These are phyloP conservation scores for Callitettix versicolor DNA, from an alignment of 1,140 invertebrate genomes.

Conservation along the genomic window DNA sequence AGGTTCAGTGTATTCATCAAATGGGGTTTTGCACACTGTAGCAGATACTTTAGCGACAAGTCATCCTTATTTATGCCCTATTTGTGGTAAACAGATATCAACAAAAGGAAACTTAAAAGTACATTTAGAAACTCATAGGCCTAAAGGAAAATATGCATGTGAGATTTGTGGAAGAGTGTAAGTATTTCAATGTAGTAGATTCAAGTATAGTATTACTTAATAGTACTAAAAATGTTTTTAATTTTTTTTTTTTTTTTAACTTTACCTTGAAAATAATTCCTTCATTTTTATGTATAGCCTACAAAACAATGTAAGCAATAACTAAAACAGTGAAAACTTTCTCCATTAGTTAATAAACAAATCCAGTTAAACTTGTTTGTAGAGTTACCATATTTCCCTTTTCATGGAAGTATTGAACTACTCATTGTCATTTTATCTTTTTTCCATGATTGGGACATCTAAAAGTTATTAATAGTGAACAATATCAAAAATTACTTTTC, in stretches of 20 bases:
- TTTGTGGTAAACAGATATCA: slow-evolving; percentile 49
- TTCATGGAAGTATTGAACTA: no score
- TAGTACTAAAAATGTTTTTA: not conserved
- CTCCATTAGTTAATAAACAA: no score
- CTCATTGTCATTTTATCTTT: no score
- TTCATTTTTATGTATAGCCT: not conserved
- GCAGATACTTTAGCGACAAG: not conserved
- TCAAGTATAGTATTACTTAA: not conserved
- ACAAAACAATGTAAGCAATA: not conserved
- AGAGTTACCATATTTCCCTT: no score
- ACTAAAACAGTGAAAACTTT: not conserved
- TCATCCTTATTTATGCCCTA: slow-evolving; percentile 40
- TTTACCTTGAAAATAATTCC: not conserved
- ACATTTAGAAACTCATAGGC: slow-evolving; percentile 52
- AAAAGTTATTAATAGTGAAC: no score
- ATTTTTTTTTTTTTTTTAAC: not conserved
- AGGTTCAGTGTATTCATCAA: slow-evolving; percentile 31
- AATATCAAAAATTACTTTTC: no score
- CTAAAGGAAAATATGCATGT: slow-evolving; percentile 50
- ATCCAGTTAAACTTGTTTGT: no score
- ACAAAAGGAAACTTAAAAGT: slow-evolving; percentile 51
- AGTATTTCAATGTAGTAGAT: slow-evolving; percentile 34
- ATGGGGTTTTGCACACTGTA: slow-evolving; percentile 32
- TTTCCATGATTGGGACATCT: no score
- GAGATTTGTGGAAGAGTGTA: slow-evolving; percentile 58